A percentile compares a stretch with the other conserved stretches of the same genome.
phyloP scores from a whole-genome alignment of 2,888 invertebrate species.

The Periphyllus acericola region DNA sequence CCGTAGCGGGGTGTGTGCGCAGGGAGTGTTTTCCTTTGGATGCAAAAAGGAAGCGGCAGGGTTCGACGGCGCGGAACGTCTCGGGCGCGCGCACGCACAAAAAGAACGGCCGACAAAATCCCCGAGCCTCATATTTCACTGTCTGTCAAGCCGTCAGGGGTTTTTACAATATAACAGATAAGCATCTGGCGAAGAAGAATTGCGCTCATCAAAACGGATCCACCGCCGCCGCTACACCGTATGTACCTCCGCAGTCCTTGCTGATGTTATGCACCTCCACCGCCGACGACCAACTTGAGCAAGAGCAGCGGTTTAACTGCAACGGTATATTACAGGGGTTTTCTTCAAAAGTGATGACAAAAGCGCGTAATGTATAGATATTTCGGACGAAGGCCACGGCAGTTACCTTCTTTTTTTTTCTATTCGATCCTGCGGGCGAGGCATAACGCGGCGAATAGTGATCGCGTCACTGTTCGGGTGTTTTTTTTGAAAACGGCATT shows the following conservation, averaged over 20 bases:
- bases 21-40: slow-evolving; percentile 43
- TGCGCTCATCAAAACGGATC: slow-evolving; percentile 58
- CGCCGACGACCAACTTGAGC: neutral
- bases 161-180: slow-evolving; percentile 62
- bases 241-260: no score
- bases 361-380: neutral
- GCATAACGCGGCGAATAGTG: neutral
- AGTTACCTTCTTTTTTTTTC: no score
- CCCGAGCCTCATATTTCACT: slow-evolving; percentile 61
- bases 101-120: slow-evolving; percentile 60
- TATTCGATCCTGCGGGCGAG: no score
- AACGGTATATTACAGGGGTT: neutral
- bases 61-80: slow-evolving; percentile 62
- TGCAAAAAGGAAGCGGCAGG: slow-evolving; percentile 61
- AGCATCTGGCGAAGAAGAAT: slow-evolving; percentile 61
- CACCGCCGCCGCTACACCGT: neutral
- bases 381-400: neutral
- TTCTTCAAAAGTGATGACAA: neutral
- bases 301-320: neutral
- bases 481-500: no score
- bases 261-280: neutral
- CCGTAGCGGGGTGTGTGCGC: neutral
- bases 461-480: no score
- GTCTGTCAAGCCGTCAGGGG: slow-evolving; percentile 62
- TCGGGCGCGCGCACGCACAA: slow-evolving; percentile 58